Percentiles rank a stretch among this genome's conserved stretches.
Conservation (phyloP, 2,797 vertebrate genomes). For the Pteronotus mesoamericanus region DNA sequence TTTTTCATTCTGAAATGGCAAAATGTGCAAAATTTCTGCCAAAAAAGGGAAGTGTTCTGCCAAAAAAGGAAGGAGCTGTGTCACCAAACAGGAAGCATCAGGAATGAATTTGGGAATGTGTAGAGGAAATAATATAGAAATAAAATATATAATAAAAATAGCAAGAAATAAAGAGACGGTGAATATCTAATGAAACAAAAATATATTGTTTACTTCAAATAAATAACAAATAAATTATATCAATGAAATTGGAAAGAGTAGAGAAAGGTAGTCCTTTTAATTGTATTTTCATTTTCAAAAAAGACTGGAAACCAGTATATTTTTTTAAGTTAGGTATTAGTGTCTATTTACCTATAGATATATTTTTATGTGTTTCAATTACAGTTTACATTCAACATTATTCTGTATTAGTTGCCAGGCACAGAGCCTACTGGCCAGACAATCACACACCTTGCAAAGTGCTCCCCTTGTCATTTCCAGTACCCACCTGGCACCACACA, state of each 20-base stretch:
- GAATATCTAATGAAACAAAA: conserved; percentile 2
- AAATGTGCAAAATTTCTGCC: conserved; percentile 4
- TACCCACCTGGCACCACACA: not conserved
- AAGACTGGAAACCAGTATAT: not conserved
- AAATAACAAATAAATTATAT: conserved; percentile 41
- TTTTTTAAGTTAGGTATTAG: not conserved
- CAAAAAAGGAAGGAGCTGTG: not conserved
- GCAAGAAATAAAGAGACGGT: not conserved
- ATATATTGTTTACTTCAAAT: not conserved
- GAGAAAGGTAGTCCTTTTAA: not conserved
- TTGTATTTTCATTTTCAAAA: conserved; percentile 1
- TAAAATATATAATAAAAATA: conserved; percentile 1
- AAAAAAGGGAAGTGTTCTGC: not conserved
- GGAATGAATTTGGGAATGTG: not conserved
- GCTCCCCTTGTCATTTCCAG: not conserved
- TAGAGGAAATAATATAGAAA: not conserved
- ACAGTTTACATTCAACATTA: not conserved
- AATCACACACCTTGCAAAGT: not conserved
- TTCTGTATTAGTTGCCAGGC: not conserved
- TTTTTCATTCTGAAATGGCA: not conserved
- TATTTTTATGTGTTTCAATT: not conserved
- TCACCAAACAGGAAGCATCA: not conserved
- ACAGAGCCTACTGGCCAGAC: not conserved
- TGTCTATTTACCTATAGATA: not conserved
- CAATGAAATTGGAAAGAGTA: conserved; percentile 42